Base-by-base conservation (phyloP, 1,140 invertebrate species). In the Solen grandis region DNA sequence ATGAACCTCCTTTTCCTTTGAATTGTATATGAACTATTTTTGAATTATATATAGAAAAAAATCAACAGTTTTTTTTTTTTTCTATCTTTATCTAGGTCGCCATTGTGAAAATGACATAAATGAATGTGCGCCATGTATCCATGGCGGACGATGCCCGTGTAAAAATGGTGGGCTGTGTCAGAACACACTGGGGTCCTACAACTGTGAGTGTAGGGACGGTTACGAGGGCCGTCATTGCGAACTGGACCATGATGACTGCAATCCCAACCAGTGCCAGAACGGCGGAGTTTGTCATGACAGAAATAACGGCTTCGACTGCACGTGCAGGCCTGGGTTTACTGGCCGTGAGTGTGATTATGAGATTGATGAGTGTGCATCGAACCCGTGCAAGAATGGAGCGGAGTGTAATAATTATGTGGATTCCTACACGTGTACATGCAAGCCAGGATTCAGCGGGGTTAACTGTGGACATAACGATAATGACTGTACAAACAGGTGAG, bases 401-500 rank as follows among this genome's bases (percentile, higher is more conserved):
- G 33, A 50, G 4, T 89, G 88, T 82, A 27, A 60, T n/a, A 96
- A 27, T 25, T 77, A 83, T 50, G 76, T 59, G 4, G 73, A 81
- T 52, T 70, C 74, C 0, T 85, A 82, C 35, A 65, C 35, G 1
- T 89, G 88, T 82, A 57, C 50, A n/a, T 89, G 88, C 78, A 57
- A 59, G 0, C 22, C 60, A 1, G 88, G 88, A 14, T 88, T 85
- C 33, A 66, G 66, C 14, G 87, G 87, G 22, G 29, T 63, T 0
- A 70, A 73, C 46, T 87, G 88, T 74, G 75, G 83, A 22, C 95
- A 0, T 95, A 98, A 88, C 92, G 96, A 98, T 88, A 96, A 99
- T 91, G 97, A 99, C 91, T 99, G 97, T 92, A 95, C 96, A 78
- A 96, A 95, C 41, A 95, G 63, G 75, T 78, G 69, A n/a, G n/a